Base-by-base conservation (phyloP, 2,888 invertebrate genomes). In the Salpingus planirostris region DNA sequence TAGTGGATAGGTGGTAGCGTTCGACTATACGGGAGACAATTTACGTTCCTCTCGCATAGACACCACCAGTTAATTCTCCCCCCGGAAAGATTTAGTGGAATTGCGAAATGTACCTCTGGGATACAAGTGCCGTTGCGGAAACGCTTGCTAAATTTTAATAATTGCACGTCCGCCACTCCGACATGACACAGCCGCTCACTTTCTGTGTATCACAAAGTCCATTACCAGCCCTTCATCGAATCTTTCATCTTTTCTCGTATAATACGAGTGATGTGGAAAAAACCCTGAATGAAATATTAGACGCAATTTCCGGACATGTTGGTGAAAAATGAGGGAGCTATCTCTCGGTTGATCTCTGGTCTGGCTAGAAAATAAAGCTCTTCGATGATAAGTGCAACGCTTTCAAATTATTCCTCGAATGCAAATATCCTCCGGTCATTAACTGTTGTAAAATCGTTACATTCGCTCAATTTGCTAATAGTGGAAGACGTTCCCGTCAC, bases 31-130 rank as follows among this genome's bases (percentile, higher is more conserved):
- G 6, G 6, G 18, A 23, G 31, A 31, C 31, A 31, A 31, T 31
- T 31, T 15, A 23, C 10, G 23, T 23, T 11, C n/a, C 23, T 18
- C 14, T 15, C 27, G 14, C 27, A 27, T 27, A 15, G 27, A 31
- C 31, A 18, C 25, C 21, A 21, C 11, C 26, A 26, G 26, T 31
- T 30, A 35, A 35, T 30, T 35, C 30, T 25, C 35, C 35, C 29
- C 14, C 14, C 27, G 35, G 30, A 35, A 35, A 30, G 30, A 35
- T 35, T 35, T 27, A 30, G 22, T 35, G 22, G 27, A 30, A 34
- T 30, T 30, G 30, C 13, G 18, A 25, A 27, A 31, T 15, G 21
- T 26, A 26, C 35, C 35, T 21, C 11, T 11, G 26, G 22, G 35
- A 26, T 18, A 15, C 29, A 23, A 29, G 23, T 18, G 5, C 18